phyloP scores from a whole-genome alignment of 2,888 invertebrate genomes.

The Dryobota labecula region DNA sequence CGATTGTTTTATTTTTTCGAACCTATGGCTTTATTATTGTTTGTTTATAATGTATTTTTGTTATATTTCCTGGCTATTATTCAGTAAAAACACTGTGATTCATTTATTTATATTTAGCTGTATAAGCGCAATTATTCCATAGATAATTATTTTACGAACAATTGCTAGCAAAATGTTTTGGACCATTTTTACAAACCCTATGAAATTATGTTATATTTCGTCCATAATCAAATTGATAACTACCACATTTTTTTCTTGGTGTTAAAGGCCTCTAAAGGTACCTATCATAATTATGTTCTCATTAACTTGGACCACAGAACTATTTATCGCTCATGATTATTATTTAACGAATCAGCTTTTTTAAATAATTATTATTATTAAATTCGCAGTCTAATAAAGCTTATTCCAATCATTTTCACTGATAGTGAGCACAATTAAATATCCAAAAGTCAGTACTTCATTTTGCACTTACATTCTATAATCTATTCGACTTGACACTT shows the following conservation, averaged over 20 bases:
- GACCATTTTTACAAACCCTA: slow-evolving; percentile 15
- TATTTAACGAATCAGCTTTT: background rate
- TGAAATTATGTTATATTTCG: slow-evolving; percentile 4
- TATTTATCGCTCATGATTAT: background rate
- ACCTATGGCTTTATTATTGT: slow-evolving; percentile 27
- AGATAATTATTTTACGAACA: slow-evolving; percentile 25
- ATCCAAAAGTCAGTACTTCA: background rate
- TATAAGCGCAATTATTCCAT: slow-evolving; percentile 61
- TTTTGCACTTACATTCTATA: background rate
- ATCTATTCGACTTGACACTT: background rate
- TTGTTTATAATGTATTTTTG: slow-evolving; percentile 53
- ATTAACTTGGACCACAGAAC: background rate
- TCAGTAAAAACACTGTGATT: slow-evolving; percentile 76
- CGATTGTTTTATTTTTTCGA: slow-evolving; percentile 16
- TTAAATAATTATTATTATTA: background rate
- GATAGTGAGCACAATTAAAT: no score
- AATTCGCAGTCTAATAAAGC: background rate
- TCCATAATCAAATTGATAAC: background rate
- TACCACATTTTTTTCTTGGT: background rate
- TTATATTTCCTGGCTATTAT: slow-evolving; percentile 58
- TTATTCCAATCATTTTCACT: background rate
- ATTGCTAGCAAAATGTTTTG: slow-evolving; percentile 28
- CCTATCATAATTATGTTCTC: background rate
- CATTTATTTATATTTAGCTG: slow-evolving; percentile 61
- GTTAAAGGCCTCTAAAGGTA: background rate